These are phyloP conservation scores for Zalophus californianus DNA, from an alignment of 2,797 vertebrate species.

Conservation along the genomic window DNA sequence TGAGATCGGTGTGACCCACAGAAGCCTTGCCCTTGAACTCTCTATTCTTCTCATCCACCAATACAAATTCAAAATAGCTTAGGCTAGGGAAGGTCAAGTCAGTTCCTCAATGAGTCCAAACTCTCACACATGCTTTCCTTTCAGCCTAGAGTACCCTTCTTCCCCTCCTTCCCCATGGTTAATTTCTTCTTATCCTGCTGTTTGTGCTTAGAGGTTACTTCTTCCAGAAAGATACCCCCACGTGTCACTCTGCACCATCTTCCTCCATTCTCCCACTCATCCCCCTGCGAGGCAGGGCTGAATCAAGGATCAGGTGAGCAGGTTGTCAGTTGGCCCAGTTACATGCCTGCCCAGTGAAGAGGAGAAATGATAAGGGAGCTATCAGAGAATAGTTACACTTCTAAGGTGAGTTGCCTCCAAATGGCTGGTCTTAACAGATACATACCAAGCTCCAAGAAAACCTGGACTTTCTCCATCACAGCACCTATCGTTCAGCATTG, in stretches of 20 bases:
- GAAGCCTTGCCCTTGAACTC: neutral
- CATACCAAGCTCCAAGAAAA: neutral
- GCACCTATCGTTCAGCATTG: neutral
- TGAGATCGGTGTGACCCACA: neutral
- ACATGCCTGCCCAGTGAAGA: neutral
- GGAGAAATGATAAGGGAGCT: neutral
- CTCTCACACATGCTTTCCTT: neutral
- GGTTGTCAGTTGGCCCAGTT: neutral
- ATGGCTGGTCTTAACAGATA: neutral
- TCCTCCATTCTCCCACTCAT: neutral
- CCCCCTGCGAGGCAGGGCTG: neutral
- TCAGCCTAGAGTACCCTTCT: neutral
- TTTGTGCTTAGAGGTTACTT: neutral
- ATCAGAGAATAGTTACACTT: neutral
- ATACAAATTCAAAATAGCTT: neutral
- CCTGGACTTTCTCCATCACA: neutral
- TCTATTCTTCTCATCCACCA: neutral
- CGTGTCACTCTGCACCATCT: neutral
- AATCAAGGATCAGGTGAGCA: neutral
- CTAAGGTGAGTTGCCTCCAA: neutral
- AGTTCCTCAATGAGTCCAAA: neutral
- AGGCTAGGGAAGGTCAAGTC: neutral
- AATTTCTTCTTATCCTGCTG: neutral
- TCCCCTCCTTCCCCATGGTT: neutral
- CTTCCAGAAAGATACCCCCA: neutral